Evolutionary conservation across 2,797 vertebrate genomes (phyloP), one percentile per base, ranked within the genome.

Genomic region (Threskiornis aethiopicus): DNA sequence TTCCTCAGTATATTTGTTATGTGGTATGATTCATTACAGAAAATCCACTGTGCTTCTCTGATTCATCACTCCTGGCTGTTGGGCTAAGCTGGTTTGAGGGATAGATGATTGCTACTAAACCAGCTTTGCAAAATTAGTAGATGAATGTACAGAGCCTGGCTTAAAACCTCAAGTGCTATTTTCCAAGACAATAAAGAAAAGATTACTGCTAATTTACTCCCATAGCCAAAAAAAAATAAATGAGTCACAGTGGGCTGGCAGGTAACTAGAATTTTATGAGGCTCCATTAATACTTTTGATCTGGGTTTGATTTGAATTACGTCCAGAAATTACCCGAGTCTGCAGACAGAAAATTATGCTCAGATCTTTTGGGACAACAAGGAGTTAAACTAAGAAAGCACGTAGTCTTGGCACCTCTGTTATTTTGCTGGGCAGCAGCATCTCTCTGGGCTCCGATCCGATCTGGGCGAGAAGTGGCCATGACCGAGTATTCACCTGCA

Each of bases 181-280:
- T 90, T 96, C 70, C 81, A 77, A 84, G 75, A 80, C 64, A 90
- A 89, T 95, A 87, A 93, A 93, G 81, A 33, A 93, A 87, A 96
- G 57, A 90, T 93, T 84, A 77, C n/a, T 49, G 66, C 61, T 94
- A 89, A 94, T 96, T 92, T 84, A 83, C 49, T 95, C 57, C 64
- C 37, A 39, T 8, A 35, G 70, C 85, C 16, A 72, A 49, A 76
- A 89, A 70, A 70, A 24, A 22, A 37, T 52, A 39, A 62, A 39
- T 59, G 2, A 55, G 15, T 89, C 54, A 62, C 0, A 3, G 47
- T 89, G 73, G 33, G 52, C 33, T 87, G 64, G 67, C 82, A 89
- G 59, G 76, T 89, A 91, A 46, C 75, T 87, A 82, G 80, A 92
- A 58, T 69, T 90, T 91, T 67, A 77, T 35, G 46, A 87, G 46